Base-by-base conservation (phyloP, 2,888 invertebrate species). In the Acleris emargana region DNA sequence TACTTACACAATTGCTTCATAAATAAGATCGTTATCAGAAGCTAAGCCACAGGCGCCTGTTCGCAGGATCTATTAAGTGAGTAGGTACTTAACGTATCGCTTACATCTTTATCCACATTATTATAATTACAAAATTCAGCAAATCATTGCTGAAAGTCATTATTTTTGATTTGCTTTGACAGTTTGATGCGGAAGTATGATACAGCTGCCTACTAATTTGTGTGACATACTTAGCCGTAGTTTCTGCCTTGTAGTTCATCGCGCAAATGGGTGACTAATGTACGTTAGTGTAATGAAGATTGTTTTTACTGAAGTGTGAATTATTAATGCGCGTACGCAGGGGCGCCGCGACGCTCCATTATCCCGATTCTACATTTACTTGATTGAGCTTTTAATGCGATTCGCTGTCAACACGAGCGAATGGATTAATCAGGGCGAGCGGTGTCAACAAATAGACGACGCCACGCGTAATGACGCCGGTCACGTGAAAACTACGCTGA, bases 341-440 rank as follows among this genome's bases (percentile, higher is more conserved):
- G 85, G 88, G 82, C 81, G 85, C 80, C 82, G 76, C 72, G 79
- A 82, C 78, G 83, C 82, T 90, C 81, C 90, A 91, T 92, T 91
- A 92, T 90, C 87, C 88, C 88, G 91, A 91, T 91, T 92, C 91
- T 88, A 89, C 92, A 92, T 92, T 92, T 92, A 82, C 86, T 91
- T 92, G 92, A 92, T 92, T 91, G 88, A 91, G 91, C 91, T 91
- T 92, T 92, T 91, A 92, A 91, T 91, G 86, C 85, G 87, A 89
- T 89, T 89, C 83, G 84, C 88, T 87, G 89, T 86, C 89, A 84
- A 82, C 87, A 82, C 83, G 79, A 82, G 77, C 80, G 84, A 78
- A 73, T 73, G 86, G 85, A 88, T 89, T 91, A 90, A 89, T 90
- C 89, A 87, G 80, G 73, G 82, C 82, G 80, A 86, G 84, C 82